A percentile compares a stretch with the other conserved stretches of the same genome.
phyloP scores from a whole-genome alignment of 2,888 invertebrate genomes.

The Ornithoptera priamus region DNA sequence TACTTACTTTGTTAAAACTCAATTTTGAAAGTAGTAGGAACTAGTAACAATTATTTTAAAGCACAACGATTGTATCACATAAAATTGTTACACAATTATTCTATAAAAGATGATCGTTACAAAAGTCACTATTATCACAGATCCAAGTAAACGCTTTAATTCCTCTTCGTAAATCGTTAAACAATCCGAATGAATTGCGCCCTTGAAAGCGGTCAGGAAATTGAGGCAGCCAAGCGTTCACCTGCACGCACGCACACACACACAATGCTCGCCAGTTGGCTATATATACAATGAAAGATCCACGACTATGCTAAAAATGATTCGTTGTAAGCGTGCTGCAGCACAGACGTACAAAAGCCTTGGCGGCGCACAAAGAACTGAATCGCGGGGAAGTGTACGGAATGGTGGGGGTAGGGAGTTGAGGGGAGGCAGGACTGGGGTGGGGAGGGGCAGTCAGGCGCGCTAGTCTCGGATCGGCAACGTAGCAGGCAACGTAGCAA shows the following conservation, averaged over 20 bases:
- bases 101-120: conserved; percentile 38
- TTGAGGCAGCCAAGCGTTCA: conserved; percentile 54
- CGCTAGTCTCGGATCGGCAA: conserved; percentile 55
- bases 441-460: conserved; percentile 40
- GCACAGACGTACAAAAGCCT: conserved; percentile 64
- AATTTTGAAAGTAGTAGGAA: conserved; percentile 8
- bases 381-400: conserved; percentile 69
- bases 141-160: conserved; percentile 43
- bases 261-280: conserved; percentile 49
- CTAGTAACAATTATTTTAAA: conserved; percentile 29
- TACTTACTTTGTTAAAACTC: conserved; percentile 22
- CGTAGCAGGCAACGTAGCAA: conserved; percentile 71
- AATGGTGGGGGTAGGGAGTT: conserved; percentile 51
- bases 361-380: conserved; percentile 78
- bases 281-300: conserved; percentile 42
- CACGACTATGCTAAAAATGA: conserved; percentile 56
- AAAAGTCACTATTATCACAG: conserved; percentile 53
- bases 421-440: conserved; percentile 41
- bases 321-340: conserved; percentile 49
- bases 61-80: conserved; percentile 37
- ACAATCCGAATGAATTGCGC: conserved; percentile 43
- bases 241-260: conserved; percentile 57
- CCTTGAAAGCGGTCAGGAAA: conserved; percentile 61
- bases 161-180: conserved; percentile 43
- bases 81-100: conserved; percentile 24